Evolutionary conservation across 2,113 vertebrate species (phyloP), one percentile per base, ranked within the genome.

Genomic region (Anser brachyrhynchus): DNA sequence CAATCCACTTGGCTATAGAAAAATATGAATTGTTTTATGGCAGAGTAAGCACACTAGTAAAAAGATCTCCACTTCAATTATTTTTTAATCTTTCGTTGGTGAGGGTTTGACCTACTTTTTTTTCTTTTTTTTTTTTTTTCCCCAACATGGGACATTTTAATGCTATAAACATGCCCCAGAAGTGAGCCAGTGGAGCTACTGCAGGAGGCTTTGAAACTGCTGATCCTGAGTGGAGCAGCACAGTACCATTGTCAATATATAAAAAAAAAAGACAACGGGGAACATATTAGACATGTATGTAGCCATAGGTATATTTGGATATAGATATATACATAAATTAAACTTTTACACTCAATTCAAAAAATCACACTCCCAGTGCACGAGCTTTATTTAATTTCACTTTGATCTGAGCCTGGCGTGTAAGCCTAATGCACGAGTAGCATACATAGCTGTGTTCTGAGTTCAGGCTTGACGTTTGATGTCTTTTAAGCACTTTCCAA

Each of bases 231-330:
- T 33, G 46, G 26, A 84, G 58, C 8, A 17, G 18, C 31, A 25
- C 39, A 58, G 26, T 17, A 11, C 20, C 3, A 0, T 7, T 93
- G 16, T 33, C 1, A 1, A 33, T 15, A 25, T 7, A 25, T 4
- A 52, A 28, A 54, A 28, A 8, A 54, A 26, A 41, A 26, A 59
- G 41, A 76, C 0, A 66, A 15, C 33, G 41, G 31, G 35, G 26
- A 91, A 25, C 5, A 4, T 49, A 25, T 41, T 25, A 43, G 21
- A 41, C 4, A 51, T 10, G 33, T 4, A n/a, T 22, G 62, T 37
- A 44, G 13, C 35, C 10, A n/a, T 2, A n/a, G 13, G 6, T 75
- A 8, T 37, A 44, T 74, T 25, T 54, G 2, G 57, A 17, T 13
- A 37, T 10, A n/a, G 28, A 62, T 43, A 31, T 6, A 41, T 5